Evolutionary conservation across 2,113 vertebrate species (phyloP).

Genomic region (Gymnarchus niloticus): DNA sequence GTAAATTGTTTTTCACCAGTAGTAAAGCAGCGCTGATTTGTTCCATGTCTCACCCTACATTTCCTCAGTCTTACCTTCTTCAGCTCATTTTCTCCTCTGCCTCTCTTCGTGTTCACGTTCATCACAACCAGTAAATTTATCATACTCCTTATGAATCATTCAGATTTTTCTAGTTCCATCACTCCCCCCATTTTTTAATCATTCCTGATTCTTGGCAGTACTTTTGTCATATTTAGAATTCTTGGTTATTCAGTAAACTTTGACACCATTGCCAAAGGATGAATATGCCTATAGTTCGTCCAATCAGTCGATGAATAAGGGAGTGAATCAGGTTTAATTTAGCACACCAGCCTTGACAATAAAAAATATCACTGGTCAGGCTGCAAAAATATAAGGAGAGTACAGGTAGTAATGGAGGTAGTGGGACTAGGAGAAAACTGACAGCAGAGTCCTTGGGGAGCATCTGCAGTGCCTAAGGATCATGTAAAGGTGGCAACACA

Average conservation of each 20-base stretch:
- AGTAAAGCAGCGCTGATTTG: neutral
- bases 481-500: neutral
- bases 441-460: neutral
- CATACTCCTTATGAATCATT: conserved; percentile 36
- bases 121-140: conserved; percentile 10
- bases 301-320: neutral
- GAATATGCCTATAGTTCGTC: neutral
- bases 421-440: conserved; percentile 2
- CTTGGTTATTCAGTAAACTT: neutral
- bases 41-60: neutral
- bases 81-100: neutral
- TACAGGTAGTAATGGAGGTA: neutral
- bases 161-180: conserved; percentile 1
- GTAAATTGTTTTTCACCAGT: neutral
- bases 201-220: conserved; percentile 8
- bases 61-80: neutral
- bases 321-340: neutral
- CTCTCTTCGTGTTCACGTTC: conserved; percentile 23
- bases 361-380: neutral
- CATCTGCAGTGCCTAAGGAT: neutral
- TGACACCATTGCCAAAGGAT: neutral
- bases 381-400: neutral
- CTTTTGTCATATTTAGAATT: conserved; percentile 19
- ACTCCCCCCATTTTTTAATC: neutral
- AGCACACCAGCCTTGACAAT: neutral